These are phyloP conservation scores for Melinopterus prodromus DNA, from an alignment of 2,888 invertebrate genomes.

Conservation along the genomic window DNA sequence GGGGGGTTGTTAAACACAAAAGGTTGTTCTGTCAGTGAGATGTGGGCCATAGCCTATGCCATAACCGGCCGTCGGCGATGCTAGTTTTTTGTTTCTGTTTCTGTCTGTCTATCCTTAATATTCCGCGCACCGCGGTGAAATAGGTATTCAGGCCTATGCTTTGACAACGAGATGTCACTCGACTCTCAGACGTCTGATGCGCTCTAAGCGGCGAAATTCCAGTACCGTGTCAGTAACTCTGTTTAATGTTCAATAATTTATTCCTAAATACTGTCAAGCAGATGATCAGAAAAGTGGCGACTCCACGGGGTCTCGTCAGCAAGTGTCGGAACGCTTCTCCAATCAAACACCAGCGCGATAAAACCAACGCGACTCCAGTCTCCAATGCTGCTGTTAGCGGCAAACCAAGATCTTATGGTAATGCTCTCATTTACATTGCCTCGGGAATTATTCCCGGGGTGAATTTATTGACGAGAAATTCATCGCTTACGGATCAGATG, in stretches of 20 bases:
- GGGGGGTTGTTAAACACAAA: no score
- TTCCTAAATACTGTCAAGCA: constrained; percentile 4
- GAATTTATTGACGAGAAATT: constrained; percentile 14
- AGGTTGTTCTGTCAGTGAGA: no score
- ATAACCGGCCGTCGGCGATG: no score
- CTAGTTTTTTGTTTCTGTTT: no score
- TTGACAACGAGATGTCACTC: no score
- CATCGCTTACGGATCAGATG: constrained; percentile 22
- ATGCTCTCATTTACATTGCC: constrained; percentile 6
- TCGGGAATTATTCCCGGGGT: constrained; percentile 20
- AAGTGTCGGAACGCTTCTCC: constrained; percentile 14
- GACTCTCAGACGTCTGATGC: no score
- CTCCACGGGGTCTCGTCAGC: background rate
- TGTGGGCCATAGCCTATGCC: no score
- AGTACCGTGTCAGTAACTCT: no score
- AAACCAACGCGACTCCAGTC: background rate
- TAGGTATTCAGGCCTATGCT: no score
- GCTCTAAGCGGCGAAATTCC: no score
- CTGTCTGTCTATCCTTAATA: no score
- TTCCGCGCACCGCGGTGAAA: no score
- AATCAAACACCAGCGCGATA: constrained; percentile 13
- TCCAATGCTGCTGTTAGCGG: constrained; percentile 1
- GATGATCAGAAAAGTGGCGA: constrained; percentile 20
- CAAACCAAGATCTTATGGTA: constrained; percentile 4
- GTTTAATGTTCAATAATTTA: constrained; percentile 15